Evolutionary conservation across 1,140 invertebrate species (phyloP).

Genomic region (Dysdera silvatica): DNA sequence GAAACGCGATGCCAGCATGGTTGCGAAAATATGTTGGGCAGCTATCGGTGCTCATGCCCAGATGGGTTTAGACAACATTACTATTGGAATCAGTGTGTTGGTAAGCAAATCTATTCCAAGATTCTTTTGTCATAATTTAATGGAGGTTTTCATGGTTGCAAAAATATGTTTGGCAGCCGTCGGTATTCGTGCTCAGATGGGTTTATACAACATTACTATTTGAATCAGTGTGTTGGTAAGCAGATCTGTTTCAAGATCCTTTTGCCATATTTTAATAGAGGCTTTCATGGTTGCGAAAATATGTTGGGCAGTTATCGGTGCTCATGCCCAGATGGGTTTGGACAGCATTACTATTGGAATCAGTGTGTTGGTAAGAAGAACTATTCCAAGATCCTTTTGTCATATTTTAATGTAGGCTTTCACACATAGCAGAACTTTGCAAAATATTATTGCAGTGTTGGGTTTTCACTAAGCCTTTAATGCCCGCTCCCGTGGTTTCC

Average conservation of each 20-base stretch:
- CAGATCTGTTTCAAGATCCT: too few species aligned
- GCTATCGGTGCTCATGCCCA: slow-evolving; percentile 77
- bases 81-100: slow-evolving; percentile 64
- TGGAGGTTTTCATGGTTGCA: slow-evolving; percentile 75
- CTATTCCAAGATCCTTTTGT: too few species aligned
- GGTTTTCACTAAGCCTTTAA: too few species aligned
- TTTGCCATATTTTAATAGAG: too few species aligned
- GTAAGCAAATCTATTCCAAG: slow-evolving; percentile 35
- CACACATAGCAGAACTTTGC: too few species aligned
- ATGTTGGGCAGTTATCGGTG: slow-evolving; percentile 77
- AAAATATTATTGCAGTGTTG: too few species aligned
- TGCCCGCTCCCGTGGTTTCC: too few species aligned
- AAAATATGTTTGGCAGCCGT: slow-evolving; percentile 79
- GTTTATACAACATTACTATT: slow-evolving; percentile 62
- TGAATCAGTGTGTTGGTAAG: slow-evolving; percentile 60
- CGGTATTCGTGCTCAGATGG: slow-evolving; percentile 76
- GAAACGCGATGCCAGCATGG: slow-evolving; percentile 70
- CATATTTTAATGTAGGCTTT: too few species aligned
- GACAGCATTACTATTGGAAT: slow-evolving; percentile 60
- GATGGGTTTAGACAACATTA: slow-evolving; percentile 66
- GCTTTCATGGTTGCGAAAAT: slow-evolving; percentile 79
- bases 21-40: slow-evolving; percentile 80
- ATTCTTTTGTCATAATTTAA: too few species aligned
- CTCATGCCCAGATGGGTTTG: slow-evolving; percentile 75
- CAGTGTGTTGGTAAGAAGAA: slow-evolving; percentile 59